Evolutionary conservation across 2,888 invertebrate genomes (phyloP).

Genomic region (Augiades crinisus): DNA sequence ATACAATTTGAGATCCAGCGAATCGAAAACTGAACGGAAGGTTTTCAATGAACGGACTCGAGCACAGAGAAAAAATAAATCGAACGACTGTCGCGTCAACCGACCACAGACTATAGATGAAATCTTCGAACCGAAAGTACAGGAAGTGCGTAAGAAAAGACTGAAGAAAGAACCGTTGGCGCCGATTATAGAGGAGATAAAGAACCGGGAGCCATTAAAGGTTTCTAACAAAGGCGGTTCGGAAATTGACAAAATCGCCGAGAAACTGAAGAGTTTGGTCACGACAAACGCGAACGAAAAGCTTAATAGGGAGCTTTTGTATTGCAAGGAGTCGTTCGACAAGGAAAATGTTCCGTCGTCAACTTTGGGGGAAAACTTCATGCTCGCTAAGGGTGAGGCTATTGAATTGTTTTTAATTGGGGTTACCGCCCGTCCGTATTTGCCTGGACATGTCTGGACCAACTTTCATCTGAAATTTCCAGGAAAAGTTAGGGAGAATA

Average conservation of each 20-base stretch:
- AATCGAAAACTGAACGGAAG: conserved; percentile 61
- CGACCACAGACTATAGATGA: conserved; percentile 28
- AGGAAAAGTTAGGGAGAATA: too few species aligned
- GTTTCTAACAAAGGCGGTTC: conserved; percentile 45
- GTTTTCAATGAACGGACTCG: conserved; percentile 50
- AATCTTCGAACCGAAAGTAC: conserved; percentile 26
- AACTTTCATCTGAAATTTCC: too few species aligned
- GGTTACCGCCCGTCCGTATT: too few species aligned
- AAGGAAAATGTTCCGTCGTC: conserved; percentile 38
- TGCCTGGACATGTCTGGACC: too few species aligned
- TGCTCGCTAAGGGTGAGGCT: conserved; percentile 39
- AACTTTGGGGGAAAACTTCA: conserved; percentile 26
- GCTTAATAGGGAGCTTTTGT: conserved; percentile 56
- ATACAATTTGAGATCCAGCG: conserved; percentile 63
- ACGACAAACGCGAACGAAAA: conserved; percentile 48
- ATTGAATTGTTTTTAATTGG: too few species aligned
- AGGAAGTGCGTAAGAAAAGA: conserved; percentile 39
- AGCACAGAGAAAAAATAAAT: conserved; percentile 40
- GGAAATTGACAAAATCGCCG: conserved; percentile 74
- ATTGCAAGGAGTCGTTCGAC: conserved; percentile 63
- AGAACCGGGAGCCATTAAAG: conserved; percentile 56
- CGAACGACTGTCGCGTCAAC: conserved; percentile 28
- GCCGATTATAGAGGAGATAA: conserved; percentile 69
- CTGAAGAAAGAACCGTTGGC: conserved; percentile 54
- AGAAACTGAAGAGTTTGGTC: conserved; percentile 65